These are phyloP conservation scores for Eupithecia subfuscata DNA, from an alignment of 2,888 invertebrate genomes.

Conservation along the genomic window DNA sequence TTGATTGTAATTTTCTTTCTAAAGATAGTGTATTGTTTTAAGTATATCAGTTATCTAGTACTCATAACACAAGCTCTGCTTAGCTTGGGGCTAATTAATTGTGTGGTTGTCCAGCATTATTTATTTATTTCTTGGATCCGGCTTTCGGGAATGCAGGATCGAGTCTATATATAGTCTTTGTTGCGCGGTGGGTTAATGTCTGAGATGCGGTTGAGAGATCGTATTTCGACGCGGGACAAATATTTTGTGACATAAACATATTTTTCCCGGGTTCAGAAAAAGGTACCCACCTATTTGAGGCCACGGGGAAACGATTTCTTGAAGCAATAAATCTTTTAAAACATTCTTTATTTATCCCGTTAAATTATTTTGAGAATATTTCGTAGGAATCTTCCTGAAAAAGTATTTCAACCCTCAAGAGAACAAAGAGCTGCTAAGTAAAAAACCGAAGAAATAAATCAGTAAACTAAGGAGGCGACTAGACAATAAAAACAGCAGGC, in stretches of 20 bases:
- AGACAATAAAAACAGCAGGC: slow-evolving; percentile 35
- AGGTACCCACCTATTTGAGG: neutral
- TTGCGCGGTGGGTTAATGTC: neutral
- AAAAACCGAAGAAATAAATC: slow-evolving; percentile 27
- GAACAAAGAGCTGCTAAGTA: slow-evolving; percentile 15
- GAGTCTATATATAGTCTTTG: neutral
- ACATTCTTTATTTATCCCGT: neutral
- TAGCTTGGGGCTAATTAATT: no score
- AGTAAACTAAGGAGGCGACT: slow-evolving; percentile 29
- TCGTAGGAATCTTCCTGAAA: neutral
- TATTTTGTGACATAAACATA: neutral
- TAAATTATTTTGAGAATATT: neutral
- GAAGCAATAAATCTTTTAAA: neutral
- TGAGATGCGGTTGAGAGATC: neutral
- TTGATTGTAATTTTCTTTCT: no score
- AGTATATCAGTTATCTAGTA: no score
- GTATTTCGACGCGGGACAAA: neutral
- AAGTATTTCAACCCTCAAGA: neutral
- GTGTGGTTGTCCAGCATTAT: no score
- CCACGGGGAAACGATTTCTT: neutral
- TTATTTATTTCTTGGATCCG: neutral
- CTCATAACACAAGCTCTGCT: no score
- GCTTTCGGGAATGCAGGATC: neutral
- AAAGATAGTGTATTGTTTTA: no score
- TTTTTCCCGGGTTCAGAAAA: neutral